These are phyloP conservation scores for Dryobotodes eremita DNA, from an alignment of 2,888 invertebrate genomes.

Conservation along the genomic window DNA sequence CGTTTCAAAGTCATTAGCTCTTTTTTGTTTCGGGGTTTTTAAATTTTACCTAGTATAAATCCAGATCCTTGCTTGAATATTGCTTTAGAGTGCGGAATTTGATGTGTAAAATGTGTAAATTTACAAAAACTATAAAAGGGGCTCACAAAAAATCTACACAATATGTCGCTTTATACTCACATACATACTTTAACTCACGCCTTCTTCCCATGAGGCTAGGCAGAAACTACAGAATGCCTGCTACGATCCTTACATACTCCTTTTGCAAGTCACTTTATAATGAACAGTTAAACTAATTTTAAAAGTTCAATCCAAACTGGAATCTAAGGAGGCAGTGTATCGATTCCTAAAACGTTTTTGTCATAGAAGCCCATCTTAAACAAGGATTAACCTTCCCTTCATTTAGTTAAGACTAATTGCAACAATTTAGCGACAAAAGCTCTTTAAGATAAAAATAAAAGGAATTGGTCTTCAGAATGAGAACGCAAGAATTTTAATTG, in stretches of 20 bases:
- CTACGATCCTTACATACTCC: neutral
- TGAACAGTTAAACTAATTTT: neutral
- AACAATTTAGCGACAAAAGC: constrained; percentile 32
- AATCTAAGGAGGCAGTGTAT: neutral
- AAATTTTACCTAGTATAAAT: too few relatives aligned
- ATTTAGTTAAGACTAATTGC: constrained; percentile 30
- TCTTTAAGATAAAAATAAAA: constrained; percentile 28
- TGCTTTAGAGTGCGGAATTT: too few relatives aligned
- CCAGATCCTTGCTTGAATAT: neutral
- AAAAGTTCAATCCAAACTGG: neutral
- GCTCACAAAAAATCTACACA: neutral
- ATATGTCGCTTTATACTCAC: too few relatives aligned
- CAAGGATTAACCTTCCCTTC: constrained; percentile 10
- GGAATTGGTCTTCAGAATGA: constrained; percentile 46
- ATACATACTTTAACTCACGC: neutral
- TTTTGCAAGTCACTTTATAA: neutral
- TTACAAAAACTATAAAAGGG: neutral
- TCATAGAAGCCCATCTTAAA: neutral
- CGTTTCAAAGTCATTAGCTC: too few relatives aligned
- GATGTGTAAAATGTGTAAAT: neutral
- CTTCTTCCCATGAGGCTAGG: neutral
- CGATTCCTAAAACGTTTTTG: constrained; percentile 14
- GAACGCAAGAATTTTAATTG: constrained; percentile 55
- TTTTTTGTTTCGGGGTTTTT: too few relatives aligned
- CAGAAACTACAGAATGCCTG: neutral